Evolutionary conservation across 2,888 invertebrate species (phyloP).

Genomic region (Melanostoma mellinum): DNA sequence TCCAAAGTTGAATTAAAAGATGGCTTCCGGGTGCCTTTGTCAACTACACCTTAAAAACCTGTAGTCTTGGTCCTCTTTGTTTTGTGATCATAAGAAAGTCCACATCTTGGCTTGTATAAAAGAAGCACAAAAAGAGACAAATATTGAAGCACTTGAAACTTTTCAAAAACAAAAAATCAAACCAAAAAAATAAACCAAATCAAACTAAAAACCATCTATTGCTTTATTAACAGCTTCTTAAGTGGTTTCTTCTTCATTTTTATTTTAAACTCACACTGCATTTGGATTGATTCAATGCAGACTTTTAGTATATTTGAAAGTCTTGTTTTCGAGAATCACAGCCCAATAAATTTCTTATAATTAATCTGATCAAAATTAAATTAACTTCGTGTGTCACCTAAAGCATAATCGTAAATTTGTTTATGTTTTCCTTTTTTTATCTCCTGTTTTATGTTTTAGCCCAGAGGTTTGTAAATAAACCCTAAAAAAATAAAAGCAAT

Average conservation of each 20-base stretch:
- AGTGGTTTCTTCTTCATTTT: not conserved
- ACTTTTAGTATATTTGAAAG: slow-evolving; percentile 24
- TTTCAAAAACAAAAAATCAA: not conserved
- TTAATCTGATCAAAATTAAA: slow-evolving; percentile 67
- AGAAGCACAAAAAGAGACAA: too few relatives aligned
- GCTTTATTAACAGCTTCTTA: not conserved
- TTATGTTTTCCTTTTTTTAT: not conserved
- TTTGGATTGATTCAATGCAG: not conserved
- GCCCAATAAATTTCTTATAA: slow-evolving; percentile 59
- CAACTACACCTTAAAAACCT: too few relatives aligned
- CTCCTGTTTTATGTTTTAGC: not conserved
- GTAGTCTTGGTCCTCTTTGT: too few relatives aligned
- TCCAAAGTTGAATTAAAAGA: too few relatives aligned
- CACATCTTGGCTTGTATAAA: too few relatives aligned
- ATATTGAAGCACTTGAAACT: too few relatives aligned
- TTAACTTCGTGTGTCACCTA: slow-evolving; percentile 52
- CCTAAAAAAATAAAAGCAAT: slow-evolving; percentile 18
- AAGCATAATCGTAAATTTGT: slow-evolving; percentile 51
- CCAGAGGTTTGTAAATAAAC: not conserved
- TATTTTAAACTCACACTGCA: not conserved
- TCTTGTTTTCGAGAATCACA: slow-evolving; percentile 53
- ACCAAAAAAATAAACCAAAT: not conserved
- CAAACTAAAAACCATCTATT: not conserved
- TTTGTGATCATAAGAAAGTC: too few relatives aligned
- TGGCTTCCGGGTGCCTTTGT: too few relatives aligned